A percentile compares a stretch with the other conserved stretches of the same genome.
Conservation (phyloP, 2,888 invertebrate species). For the Alviniconcha strummeri region DNA sequence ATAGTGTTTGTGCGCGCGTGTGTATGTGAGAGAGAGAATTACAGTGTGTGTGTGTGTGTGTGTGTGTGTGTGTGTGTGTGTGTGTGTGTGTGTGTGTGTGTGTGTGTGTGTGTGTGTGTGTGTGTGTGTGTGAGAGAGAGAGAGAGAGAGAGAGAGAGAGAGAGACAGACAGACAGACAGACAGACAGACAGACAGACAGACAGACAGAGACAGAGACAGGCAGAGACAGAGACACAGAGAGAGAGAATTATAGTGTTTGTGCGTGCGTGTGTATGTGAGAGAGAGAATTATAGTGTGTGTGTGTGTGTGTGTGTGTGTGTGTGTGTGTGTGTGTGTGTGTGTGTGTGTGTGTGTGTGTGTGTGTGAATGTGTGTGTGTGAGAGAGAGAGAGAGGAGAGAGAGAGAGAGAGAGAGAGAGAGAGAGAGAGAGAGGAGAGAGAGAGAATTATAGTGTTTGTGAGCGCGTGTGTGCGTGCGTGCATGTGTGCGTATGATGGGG, state of each 20-base stretch:
- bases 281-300: too few species aligned
- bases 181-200: background rate
- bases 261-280: too few species aligned
- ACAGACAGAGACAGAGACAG: background rate
- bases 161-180: background rate
- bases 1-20: background rate
- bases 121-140: background rate
- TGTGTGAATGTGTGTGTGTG: background rate
- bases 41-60: background rate
- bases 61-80: background rate
- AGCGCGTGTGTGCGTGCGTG: too few species aligned
- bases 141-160: background rate
- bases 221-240: too few species aligned
- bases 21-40: background rate
- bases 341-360: background rate
- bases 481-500: too few species aligned
- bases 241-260: too few species aligned
- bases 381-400: background rate
- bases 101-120: too few species aligned
- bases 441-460: background rate
- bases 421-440: background rate
- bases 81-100: too few species aligned
- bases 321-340: slow-evolving; percentile 4
- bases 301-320: background rate
- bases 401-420: background rate